phyloP scores from a whole-genome alignment of 2,888 invertebrate species.

The Graphium colonna region DNA sequence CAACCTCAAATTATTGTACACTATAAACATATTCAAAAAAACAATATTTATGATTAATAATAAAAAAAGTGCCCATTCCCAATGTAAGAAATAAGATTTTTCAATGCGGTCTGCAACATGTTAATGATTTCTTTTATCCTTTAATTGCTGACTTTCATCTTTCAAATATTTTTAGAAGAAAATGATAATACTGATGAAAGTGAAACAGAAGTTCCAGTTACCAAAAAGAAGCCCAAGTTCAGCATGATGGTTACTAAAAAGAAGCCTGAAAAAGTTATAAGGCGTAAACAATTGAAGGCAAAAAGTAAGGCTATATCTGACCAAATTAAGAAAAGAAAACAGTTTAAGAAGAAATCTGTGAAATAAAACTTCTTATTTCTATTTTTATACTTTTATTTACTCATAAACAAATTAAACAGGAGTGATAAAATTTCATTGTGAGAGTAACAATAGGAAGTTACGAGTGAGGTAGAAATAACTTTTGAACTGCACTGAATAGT shows the following conservation, averaged over 20 bases:
- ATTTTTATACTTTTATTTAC: neutral
- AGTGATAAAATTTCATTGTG: neutral
- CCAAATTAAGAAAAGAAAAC: slow-evolving; percentile 70
- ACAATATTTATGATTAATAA: too few relatives aligned
- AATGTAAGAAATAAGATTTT: too few relatives aligned
- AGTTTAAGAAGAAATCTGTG: slow-evolving; percentile 55
- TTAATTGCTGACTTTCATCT: too few relatives aligned
- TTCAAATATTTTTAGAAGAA: slow-evolving; percentile 19
- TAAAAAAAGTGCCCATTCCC: too few relatives aligned
- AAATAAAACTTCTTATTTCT: slow-evolving; percentile 30
- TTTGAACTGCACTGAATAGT: too few relatives aligned
- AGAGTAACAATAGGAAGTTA: slow-evolving; percentile 20
- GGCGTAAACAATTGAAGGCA: slow-evolving; percentile 70
- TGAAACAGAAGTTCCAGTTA: slow-evolving; percentile 32
- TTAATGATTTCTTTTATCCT: too few relatives aligned
- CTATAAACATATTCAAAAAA: too few relatives aligned
- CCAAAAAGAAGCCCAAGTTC: slow-evolving; percentile 38
- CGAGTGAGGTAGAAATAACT: slow-evolving; percentile 21
- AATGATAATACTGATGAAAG: slow-evolving; percentile 38
- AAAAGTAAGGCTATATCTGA: slow-evolving; percentile 70
- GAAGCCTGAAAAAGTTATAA: slow-evolving; percentile 66
- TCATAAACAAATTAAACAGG: slow-evolving; percentile 30
- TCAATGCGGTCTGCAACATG: too few relatives aligned
- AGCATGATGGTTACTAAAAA: slow-evolving; percentile 52
- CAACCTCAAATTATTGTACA: too few relatives aligned